A percentile compares a stretch with the other conserved stretches of the same genome.
Evolutionary conservation across 2,888 invertebrate genomes (phyloP).

Genomic region (Drosophila yooni): DNA sequence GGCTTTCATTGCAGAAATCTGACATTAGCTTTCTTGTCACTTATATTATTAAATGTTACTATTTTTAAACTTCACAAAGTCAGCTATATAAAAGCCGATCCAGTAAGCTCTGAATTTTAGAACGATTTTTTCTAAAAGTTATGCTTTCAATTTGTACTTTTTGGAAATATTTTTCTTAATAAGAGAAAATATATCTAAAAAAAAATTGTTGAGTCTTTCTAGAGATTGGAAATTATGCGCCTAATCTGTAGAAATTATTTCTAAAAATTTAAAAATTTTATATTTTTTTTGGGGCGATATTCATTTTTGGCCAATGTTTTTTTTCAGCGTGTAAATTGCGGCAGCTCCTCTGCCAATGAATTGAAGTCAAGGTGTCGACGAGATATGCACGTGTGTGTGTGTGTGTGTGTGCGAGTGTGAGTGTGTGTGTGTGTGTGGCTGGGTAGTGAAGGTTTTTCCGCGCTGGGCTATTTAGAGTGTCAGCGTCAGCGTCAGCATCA

Average conservation of each 20-base stretch:
- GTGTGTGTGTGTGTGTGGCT: neutral
- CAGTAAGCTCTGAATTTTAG: neutral
- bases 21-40: neutral
- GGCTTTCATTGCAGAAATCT: neutral
- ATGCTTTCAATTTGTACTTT: neutral
- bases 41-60: neutral
- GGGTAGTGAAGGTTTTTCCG: constrained; percentile 73
- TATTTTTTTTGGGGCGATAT: rapidly evolving
- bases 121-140: neutral
- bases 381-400: constrained; percentile 1
- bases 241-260: neutral
- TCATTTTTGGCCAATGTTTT: neutral
- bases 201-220: rapidly evolving
- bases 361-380: constrained; percentile 74
- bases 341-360: constrained; percentile 49
- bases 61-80: neutral
- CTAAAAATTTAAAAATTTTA: neutral
- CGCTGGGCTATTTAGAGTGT: constrained; percentile 70
- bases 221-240: neutral
- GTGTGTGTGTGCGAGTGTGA: neutral
- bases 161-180: neutral
- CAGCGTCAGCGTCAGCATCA: constrained; percentile 24
- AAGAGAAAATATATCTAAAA: neutral
- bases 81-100: neutral
- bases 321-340: neutral